Evolutionary conservation across 2,888 invertebrate genomes (phyloP), one percentile per base, ranked within the genome.

Genomic region (Parochlus steinenii): DNA sequence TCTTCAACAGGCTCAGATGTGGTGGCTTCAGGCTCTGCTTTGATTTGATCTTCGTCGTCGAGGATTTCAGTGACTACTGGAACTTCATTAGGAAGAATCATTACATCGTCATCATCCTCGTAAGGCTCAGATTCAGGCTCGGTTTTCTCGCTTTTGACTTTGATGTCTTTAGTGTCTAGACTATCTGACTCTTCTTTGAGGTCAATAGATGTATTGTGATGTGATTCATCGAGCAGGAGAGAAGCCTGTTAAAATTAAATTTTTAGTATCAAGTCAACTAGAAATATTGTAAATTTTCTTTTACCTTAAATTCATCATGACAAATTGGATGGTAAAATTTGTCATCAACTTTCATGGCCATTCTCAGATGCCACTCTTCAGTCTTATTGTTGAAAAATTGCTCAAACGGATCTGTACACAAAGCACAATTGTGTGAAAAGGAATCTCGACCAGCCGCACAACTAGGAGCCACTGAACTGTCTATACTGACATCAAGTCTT

Each of bases 361-460:
- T 80, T 41, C 78, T 62, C 18, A 97, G 65, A 52, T 92, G 87
- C 98, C 98, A 99, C 53, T 90, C 93, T 56, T 99, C 98, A 44
- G 78, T 75, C 48, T 98, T 97, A 58, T 97, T 90, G 55, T 93
- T 83, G 63, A 85, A 98, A 63, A 87, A 93, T 56, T 87, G 83
- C 45, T 90, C 83, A 62, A 98, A 95, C 43, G 69, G 67, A 62
- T 98, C 97, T 10, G 79, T 76, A 58, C 97, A 98, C 33, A 93
- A 78, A 43, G 79, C 79, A 58, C 97, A 97, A 27, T 63, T 56
- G 33, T 71, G 69, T 47, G 74, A 67, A 6, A 70, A 69, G 40
- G 74, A 71, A 24, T 71, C 66, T 1, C 63, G 54, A 37, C 69
- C 71, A 1, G 80, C 78, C 6, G 77, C 68, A 40, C 85, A 79